These are phyloP conservation scores for Anthopleura sola DNA, from an alignment of 64 coral and sea anemone genomes.

Conservation along the genomic window DNA sequence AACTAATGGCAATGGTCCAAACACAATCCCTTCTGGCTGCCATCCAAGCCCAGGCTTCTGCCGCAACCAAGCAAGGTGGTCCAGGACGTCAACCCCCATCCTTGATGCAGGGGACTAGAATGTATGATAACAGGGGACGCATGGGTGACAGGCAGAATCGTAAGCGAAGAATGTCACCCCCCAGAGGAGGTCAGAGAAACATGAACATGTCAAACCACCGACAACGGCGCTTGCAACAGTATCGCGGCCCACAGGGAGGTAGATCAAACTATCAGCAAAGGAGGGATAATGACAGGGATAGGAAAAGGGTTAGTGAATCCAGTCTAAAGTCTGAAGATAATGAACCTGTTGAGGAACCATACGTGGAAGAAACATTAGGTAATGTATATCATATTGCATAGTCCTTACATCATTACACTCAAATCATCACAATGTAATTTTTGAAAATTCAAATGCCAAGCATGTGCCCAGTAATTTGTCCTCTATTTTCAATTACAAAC, in stretches of 20 bases:
- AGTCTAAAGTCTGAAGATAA: slow-evolving; percentile 5
- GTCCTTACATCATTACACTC: too few relatives aligned
- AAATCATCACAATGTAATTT: too few relatives aligned
- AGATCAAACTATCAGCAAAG: background rate
- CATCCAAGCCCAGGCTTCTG: slow-evolving; percentile 72
- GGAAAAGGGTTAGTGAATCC: background rate
- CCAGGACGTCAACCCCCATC: slow-evolving; percentile 19
- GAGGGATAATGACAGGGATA: background rate
- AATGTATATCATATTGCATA: background rate
- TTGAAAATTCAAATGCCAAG: too few relatives aligned
- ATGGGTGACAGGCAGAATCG: slow-evolving; percentile 55
- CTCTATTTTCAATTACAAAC: too few relatives aligned
- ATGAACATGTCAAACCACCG: background rate
- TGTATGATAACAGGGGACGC: slow-evolving; percentile 32
- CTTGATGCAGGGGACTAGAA: slow-evolving; percentile 39
- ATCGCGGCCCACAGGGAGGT: background rate
- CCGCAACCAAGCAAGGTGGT: slow-evolving; percentile 37
- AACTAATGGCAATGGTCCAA: slow-evolving; percentile 94
- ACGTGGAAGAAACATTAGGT: slow-evolving; percentile 22
- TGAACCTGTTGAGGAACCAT: slow-evolving; percentile 23
- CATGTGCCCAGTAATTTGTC: too few relatives aligned
- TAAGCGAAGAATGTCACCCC: slow-evolving; percentile 45
- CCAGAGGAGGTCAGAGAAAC: slow-evolving; percentile 28
- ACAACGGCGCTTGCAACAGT: background rate
- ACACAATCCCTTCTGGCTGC: slow-evolving; percentile 85